Base-by-base conservation (phyloP, 2,888 invertebrate genomes). In the Byasa hedistus region DNA sequence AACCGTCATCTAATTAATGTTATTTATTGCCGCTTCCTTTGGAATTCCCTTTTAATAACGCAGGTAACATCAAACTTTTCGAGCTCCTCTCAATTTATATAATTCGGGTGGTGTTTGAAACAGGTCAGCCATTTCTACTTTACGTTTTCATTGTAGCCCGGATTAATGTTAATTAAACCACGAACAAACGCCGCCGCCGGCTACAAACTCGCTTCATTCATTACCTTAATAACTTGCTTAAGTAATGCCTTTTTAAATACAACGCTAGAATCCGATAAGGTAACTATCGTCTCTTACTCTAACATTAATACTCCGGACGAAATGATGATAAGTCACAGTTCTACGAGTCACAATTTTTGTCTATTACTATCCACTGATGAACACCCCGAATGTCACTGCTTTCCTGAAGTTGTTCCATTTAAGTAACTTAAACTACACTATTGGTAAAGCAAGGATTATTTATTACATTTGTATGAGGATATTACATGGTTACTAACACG, bases 1-100 rank as follows among this genome's bases (percentile, higher is more conserved):
- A 64, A 67, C 56, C 48, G 55, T 55, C 61, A 61, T 54, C 58
- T 66, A 62, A 66, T 66, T 66, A 66, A 66, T 66, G 48, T 62
- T 66, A 62, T 62, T 66, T 62, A 62, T 62, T 62, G 54, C 44
- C 58, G 57, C 52, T 55, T 62, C 55, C 66, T 27, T n/a, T 32
- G 44, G 39, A 57, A 36, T 65, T 65, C 65, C 56, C 36, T 60
- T 57, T 60, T 65, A 65, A 60, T 59, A 60, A 39, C 61, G 19
- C 61, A 52, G 48, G 56, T 57, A 61, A 19, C 65, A 57, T 61
- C 66, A 66, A 66, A 66, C 57, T 66, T 66, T 57, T 36, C 55
- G 44, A 65, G 39, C 22, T 60, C 57, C 60, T 32, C 58, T 58
- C 64, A 52, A 64, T 64, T 55, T 54, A 54, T 61, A 52, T 61